phyloP scores from a whole-genome alignment of 2,797 vertebrate species.

The Trachurus trachurus region DNA sequence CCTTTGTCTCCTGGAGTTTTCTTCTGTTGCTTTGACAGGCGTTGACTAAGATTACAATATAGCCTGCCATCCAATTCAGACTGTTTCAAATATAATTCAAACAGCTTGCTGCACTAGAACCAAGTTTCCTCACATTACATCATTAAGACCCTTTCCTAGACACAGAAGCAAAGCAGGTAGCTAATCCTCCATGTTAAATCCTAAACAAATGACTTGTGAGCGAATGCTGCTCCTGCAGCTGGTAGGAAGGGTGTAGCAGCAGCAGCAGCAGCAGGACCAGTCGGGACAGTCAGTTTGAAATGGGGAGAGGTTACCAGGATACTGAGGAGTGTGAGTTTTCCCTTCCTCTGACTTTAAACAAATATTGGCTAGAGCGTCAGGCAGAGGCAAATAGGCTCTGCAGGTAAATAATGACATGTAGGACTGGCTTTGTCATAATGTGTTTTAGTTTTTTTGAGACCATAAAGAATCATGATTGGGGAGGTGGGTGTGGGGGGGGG shows the following conservation, averaged over 20 bases:
- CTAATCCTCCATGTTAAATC: background rate
- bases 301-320: constrained; percentile 79
- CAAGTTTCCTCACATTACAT: no score
- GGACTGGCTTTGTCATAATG: constrained; percentile 35
- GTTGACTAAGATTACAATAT: background rate
- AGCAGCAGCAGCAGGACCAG: constrained; percentile 68
- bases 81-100: background rate
- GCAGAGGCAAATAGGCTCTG: constrained; percentile 72
- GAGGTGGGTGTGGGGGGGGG: no score
- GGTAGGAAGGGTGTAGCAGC: constrained; percentile 49
- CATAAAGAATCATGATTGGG: background rate
- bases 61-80: no score
- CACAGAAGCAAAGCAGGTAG: background rate
- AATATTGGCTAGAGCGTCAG: constrained; percentile 81
- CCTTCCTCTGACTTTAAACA: constrained; percentile 76
- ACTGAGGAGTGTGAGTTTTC: constrained; percentile 70
- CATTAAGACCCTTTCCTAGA: background rate
- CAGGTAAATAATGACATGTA: constrained; percentile 52
- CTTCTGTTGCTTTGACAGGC: background rate
- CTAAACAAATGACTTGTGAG: constrained; percentile 29
- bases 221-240: constrained; percentile 35
- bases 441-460: background rate
- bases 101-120: background rate
- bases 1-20: background rate
- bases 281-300: constrained; percentile 63